phyloP scores from a whole-genome alignment of 2,888 invertebrate species.

The Pherbina coryleti region DNA sequence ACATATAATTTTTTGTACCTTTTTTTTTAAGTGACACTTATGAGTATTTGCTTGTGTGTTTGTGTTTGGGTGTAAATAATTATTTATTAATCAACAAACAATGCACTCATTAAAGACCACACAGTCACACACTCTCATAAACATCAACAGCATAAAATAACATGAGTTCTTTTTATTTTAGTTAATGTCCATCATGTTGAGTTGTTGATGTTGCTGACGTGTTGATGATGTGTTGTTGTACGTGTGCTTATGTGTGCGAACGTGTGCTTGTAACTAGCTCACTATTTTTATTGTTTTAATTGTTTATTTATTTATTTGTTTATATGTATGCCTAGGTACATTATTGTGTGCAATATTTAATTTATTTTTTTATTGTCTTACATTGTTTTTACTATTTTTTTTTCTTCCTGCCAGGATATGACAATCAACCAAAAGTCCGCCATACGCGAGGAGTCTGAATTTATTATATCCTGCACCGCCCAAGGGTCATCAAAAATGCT shows the following conservation, averaged over 20 bases:
- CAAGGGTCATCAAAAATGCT: conserved; percentile 81
- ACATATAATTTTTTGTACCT: too few relatives aligned
- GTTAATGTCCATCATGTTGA: not conserved
- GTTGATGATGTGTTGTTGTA: not conserved
- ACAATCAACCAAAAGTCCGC: conserved; percentile 71
- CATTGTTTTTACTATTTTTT: not conserved
- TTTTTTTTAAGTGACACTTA: too few relatives aligned
- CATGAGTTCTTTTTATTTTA: not conserved
- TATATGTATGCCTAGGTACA: not conserved
- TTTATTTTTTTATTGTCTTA: not conserved
- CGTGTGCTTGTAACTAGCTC: not conserved
- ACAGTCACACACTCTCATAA: not conserved
- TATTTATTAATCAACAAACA: conserved; percentile 60
- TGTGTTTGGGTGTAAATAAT: conserved; percentile 50
- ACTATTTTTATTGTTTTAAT: not conserved
- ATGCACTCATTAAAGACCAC: conserved; percentile 33
- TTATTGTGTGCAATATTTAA: not conserved
- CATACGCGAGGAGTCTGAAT: conserved; percentile 80
- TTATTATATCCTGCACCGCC: conserved; percentile 82
- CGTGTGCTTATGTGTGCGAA: not conserved
- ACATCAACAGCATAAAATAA: not conserved
- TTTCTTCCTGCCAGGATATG: conserved; percentile 68
- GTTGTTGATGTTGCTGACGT: not conserved
- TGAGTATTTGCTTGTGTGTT: conserved; percentile 2
- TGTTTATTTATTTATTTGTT: not conserved